Evolutionary conservation across 2,797 vertebrate species (phyloP), one percentile per base, ranked within the genome.

Genomic region (Epinephelus coioides): DNA sequence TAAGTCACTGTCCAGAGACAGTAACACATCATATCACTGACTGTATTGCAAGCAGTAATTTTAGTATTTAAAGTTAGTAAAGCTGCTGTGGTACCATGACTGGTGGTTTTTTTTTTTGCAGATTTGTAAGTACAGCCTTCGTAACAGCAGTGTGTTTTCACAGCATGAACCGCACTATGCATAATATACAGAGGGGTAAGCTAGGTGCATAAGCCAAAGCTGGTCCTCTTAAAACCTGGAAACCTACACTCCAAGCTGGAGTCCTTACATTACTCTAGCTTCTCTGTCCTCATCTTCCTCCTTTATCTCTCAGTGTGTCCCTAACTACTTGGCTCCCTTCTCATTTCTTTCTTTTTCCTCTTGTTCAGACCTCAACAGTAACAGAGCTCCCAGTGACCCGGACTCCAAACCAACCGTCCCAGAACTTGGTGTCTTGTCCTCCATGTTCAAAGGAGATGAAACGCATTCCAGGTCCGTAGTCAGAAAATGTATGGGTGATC

Each of bases 351-450:
- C 7, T 38, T 38, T 2, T 19, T 23, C 43, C 18, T 53, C 23
- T n/a, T 10, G 6, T 82, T 95, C 94, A 98, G 0, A 94, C 92
- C 60, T 96, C 94, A 23, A 99, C 50, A 1, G 79, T 96, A 21
- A 99, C 93, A 0, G 93, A 96, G 93, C 98, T 99, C 70, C 95
- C 96, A 19, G 98, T 98, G 81, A 99, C 94, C 6, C 98, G 94
- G 2, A 96, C 97, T 0, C 98, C 98, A 1, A 91, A 99, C 97
- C 97, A 99, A 0, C 98, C 98, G 10, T 97, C 92, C 98, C 98
- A 99, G 94, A 79, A 98, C 3, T 95, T 96, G 0, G 93, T 94
- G 93, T 99, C 98, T 86, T 97, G 95, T 3, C 98, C 98, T 0
- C 97, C 97, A 0, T 99, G 98, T 63, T 98, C 96, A 2, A 99